phyloP scores from a whole-genome alignment of 2,113 vertebrate species.

The Neodontobutis hainanensis region DNA sequence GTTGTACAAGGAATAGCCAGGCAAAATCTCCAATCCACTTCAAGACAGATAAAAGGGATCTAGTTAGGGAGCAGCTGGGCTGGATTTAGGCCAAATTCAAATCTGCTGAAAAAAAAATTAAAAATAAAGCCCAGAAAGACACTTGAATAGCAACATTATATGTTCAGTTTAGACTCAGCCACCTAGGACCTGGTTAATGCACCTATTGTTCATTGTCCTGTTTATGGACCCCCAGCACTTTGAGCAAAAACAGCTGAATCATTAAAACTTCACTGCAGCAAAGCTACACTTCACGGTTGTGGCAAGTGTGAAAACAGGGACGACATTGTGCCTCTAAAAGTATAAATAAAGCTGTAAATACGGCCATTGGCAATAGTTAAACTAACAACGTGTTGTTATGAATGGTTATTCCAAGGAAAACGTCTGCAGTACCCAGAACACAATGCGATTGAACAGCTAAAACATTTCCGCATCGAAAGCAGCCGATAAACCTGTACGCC shows the following conservation, averaged over 20 bases:
- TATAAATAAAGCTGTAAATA: too few species aligned
- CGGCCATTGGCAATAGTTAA: background rate
- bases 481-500: constrained; percentile 1
- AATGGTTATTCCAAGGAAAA: constrained; percentile 3
- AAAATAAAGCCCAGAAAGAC: constrained; percentile 44
- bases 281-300: constrained; percentile 39
- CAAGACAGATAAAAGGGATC: constrained; percentile 48
- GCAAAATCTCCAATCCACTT: constrained; percentile 36
- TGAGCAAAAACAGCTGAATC: constrained; percentile 79
- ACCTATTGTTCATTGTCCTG: constrained; percentile 53
- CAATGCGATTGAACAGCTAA: background rate
- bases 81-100: constrained; percentile 68
- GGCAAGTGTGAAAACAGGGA: constrained; percentile 48
- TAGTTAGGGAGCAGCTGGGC: constrained; percentile 68
- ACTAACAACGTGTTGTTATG: too few species aligned
- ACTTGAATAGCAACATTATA: constrained; percentile 66
- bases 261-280: constrained; percentile 76
- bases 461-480: constrained; percentile 62
- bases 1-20: constrained; percentile 8
- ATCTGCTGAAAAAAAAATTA: constrained; percentile 65
- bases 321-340: background rate
- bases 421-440: constrained; percentile 38
- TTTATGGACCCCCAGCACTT: constrained; percentile 42
- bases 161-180: constrained; percentile 42
- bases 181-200: constrained; percentile 62